Base-by-base conservation (phyloP, 2,113 vertebrate genomes). In the Nothocercus nigrocapillus region DNA sequence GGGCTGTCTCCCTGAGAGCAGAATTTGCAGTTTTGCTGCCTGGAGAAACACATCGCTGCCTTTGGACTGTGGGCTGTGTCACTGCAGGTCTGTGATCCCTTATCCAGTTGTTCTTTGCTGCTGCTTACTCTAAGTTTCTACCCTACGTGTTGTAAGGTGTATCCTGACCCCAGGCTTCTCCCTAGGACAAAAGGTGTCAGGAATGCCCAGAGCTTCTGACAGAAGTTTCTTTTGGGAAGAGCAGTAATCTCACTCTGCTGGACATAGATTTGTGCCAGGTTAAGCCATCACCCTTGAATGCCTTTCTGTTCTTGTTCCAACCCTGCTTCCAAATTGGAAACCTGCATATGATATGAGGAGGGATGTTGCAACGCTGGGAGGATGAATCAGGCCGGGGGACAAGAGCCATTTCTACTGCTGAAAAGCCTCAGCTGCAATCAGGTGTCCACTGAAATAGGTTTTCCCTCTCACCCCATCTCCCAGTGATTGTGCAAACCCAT, bases 351-450 rank as follows among this genome's bases (percentile, higher is more conserved):
- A 88, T 76, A 82, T 0, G 10, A 74, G 58, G 28, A 10, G 62
- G 88, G 88, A 81, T 96, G 93, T 88, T 96, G 94, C 88, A 96
- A 95, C 45, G 8, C n/a, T 12, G 59, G 40, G 68, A 91, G 24
- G 92, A 87, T 94, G 89, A 96, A 74, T 75, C 95, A 95, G 91
- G 45, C 30, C 2, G 0, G 70, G 84, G 42, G 45, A 72, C 42
- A 9, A 25, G 62, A 89, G 42, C 58, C 27, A 13, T 72, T 70
- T 45, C 82, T 92, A 51, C 51, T 94, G 74, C 67, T 61, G 75
- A 36, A 73, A 36, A 69, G 62, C 32, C 70, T 76, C 6, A 2
- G 44, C 6, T 80, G 68, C 49, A 2, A 85, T 70, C 40, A 69
- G 89, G 73, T 80, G n/a, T 40, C 54, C 47, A 13, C 5, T 70